These are phyloP conservation scores for Pristiophorus japonicus DNA, from an alignment of 2,113 vertebrate genomes.

Conservation along the genomic window DNA sequence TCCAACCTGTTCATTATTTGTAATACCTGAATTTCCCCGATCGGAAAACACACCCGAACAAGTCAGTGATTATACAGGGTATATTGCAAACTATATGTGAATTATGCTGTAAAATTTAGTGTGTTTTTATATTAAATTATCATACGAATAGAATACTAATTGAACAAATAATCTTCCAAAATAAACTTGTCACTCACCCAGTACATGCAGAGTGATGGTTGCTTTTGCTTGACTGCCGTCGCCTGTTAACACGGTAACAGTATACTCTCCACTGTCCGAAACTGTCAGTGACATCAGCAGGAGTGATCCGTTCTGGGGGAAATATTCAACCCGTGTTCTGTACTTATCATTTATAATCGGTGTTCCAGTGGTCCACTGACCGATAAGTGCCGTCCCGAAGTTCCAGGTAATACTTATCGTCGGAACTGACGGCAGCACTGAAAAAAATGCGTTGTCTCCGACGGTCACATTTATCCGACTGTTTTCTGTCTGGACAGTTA, in stretches of 20 bases:
- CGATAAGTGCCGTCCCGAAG: rapidly evolving
- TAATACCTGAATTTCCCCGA: background rate
- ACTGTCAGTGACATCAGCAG: background rate
- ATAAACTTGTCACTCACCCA: background rate
- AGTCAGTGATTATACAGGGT: too few relatives aligned
- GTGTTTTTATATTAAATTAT: background rate
- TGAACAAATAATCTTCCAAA: too few relatives aligned
- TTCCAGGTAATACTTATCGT: background rate
- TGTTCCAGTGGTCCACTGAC: too few relatives aligned
- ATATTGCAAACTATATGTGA: background rate
- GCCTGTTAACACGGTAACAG: background rate
- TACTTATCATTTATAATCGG: background rate
- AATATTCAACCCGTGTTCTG: background rate
- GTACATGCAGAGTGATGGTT: background rate
- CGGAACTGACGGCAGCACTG: background rate
- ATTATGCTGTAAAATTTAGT: background rate
- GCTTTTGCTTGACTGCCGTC: background rate
- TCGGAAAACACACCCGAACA: background rate
- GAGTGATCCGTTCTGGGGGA: background rate
- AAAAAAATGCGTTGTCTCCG: background rate
- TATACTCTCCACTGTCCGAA: background rate
- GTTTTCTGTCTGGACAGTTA: background rate
- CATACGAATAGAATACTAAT: background rate
- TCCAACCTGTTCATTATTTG: background rate
- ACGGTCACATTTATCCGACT: background rate